Base-by-base conservation (phyloP, 1,140 invertebrate species). In the Conopomorpha cramerella region DNA sequence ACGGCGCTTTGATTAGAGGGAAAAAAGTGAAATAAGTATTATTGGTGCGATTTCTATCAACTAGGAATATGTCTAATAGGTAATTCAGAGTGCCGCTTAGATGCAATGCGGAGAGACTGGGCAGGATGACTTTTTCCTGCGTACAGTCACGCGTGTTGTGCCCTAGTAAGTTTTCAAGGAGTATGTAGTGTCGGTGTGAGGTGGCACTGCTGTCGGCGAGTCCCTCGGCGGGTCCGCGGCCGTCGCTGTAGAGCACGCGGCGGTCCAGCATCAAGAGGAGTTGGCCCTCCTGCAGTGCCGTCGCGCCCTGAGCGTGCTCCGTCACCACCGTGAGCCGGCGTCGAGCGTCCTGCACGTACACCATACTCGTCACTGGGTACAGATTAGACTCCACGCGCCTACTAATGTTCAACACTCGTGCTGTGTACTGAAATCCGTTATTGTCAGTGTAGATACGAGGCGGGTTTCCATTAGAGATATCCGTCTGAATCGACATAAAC, bases 211-310 rank as follows among this genome's bases (percentile, higher is more conserved):
- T 96, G 52, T 97, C 94, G 0, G 92, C 83, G 0, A 97, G 82
- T n/a, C 92, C 93, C 63, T 96, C 92, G 2, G 90, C 89, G 82
- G 95, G 51, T 1, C 93, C 93, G 12, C 93, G 72, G 1, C 88
- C 87, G 52, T 96, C 94, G 51, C 95, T 92, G 53, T 91, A 92
- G 0, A 90, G 63, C 1, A 91, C 90, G 35, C 91, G 80, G 4
- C 93, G 71, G 45, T 96, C 93, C 6, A 96, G 54, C 89, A 96
- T 93, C 0, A 94, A 84, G 48, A 94, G 88, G n/a, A 95, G 47
- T 66, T 87, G 88, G 0, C 92, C 92, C 0, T 88, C 85, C 46
- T 92, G 86, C 55, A 90, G 87, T 29, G 86, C 86, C 1, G 90
- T 86, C 0, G 88, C 90, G 0, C 92, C 93, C 58, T 92, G 90